phyloP scores from a whole-genome alignment of 2,888 invertebrate genomes.

The Sycophila texana region DNA sequence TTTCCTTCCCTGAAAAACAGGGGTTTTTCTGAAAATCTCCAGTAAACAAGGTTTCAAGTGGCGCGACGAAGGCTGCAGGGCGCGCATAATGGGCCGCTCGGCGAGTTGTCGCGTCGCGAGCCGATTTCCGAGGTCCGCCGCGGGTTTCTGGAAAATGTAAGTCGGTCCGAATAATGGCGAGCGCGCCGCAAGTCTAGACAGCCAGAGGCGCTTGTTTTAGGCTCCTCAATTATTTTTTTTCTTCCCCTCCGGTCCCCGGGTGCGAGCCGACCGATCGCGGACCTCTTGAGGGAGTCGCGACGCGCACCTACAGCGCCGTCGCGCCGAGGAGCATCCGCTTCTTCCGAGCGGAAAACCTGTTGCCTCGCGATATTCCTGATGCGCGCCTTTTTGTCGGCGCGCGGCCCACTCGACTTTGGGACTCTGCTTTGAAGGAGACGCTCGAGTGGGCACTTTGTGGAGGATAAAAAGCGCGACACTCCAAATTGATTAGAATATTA shows the following conservation, averaged over 20 bases:
- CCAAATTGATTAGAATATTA: no score
- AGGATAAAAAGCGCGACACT: no score
- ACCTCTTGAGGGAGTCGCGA: neutral
- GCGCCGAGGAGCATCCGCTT: neutral
- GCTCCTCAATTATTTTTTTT: neutral
- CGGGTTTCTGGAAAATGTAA: constrained; percentile 67
- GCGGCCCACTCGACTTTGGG: no score
- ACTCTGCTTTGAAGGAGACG: no score
- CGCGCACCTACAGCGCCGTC: neutral
- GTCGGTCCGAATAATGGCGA: constrained; percentile 36
- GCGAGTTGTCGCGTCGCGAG: constrained; percentile 29
- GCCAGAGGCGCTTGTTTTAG: constrained; percentile 64
- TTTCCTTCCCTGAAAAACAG: constrained; percentile 30
- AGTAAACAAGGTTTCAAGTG: constrained; percentile 24
- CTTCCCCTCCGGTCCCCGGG: no score
- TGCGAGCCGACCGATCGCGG: no score
- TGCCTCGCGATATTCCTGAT: constrained; percentile 7
- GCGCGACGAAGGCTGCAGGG: constrained; percentile 14
- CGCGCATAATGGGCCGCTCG: constrained; percentile 10
- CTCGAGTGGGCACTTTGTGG: no score
- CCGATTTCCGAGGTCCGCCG: constrained; percentile 13
- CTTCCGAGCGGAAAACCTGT: constrained; percentile 52
- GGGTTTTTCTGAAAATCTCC: constrained; percentile 23
- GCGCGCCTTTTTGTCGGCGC: no score
- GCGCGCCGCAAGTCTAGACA: constrained; percentile 68